Evolutionary conservation across 2,113 vertebrate genomes (phyloP), one percentile per base, ranked within the genome.

Genomic region (Brienomyrus longianalis): DNA sequence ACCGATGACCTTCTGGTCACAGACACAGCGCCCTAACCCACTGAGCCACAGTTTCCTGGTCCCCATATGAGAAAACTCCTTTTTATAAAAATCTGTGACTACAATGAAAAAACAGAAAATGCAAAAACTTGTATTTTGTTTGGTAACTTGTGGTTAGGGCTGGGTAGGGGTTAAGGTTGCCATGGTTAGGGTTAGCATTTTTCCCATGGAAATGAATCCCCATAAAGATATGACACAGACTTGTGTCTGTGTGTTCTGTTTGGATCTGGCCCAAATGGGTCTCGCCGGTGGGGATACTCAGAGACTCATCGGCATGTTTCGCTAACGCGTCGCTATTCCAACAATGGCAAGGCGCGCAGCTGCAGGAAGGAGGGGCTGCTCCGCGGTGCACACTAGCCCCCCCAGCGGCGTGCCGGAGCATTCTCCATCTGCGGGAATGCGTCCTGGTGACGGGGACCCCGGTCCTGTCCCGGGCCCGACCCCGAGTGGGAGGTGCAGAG

Each of bases 391-490:
- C 94, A 94, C 92, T 90, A 56, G 62, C 56, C 91, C 92, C 90
- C 92, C 90, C 92, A 89, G 45, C 45, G 90, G 15, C 15, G 70
- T 91, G 90, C 91, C 94, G 93, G 92, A 93, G 91, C 92, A 90
- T 91, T 93, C 93, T 93, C 94, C 94, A 94, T 95, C 92, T 92
- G 92, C 93, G 92, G 93, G 90, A 93, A 92, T 93, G 92, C 90
- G 87, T 77, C 93, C 93, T 93, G 91, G 92, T 91, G 90, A 91
- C 56, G 45, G 84, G 87, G 87, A 50, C 21, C 15, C 43, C 51
- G 85, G 91, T 93, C 91, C 8, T 27, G 92, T 92, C 91, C 92
- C 15, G 5, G 35, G 91, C 93, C 92, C 92, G 92, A 93, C 93
- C 92, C 83, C 89, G 86, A 86, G 27, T 91, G 66, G 88, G 83